Base-by-base conservation (phyloP, 2,888 invertebrate genomes). In the Leptothorax acervorum region DNA sequence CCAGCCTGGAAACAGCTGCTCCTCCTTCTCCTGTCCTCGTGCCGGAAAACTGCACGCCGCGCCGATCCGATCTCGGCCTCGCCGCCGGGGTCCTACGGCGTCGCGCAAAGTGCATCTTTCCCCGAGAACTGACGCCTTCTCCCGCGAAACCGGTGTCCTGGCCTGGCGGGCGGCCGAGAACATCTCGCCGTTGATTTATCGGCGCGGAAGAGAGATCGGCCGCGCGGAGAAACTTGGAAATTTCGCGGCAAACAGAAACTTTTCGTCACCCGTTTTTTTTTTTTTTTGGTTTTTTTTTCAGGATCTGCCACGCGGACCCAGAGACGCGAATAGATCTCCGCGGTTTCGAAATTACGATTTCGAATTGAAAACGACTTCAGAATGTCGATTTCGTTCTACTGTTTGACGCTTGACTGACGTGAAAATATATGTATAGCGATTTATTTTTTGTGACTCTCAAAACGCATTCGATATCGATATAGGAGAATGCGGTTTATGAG, bases 1-100 rank as follows among this genome's bases (percentile, higher is more conserved):
- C 90, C 90, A 90, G 90, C 86, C 90, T 90, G 90, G 91, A 91
- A 90, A 88, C 91, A 90, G 91, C 91, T 90, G 90, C 90, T 87
- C 85, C 55, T 42, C 42, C 28, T 28, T 3, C 48, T 48, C 48
- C 5, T 4, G 3, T 15, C 15, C n/a, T 6, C 9, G 35, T 12
- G 23, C 23, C 51, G n/a, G 76, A 76, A 76, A 76, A 76, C 18
- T 76, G 66, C 51, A 28, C 76, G 51, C 23, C 23, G 6, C 76
- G 51, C 23, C 23, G 6, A 6, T 4, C 23, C 51, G 53, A 76
- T 76, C 66, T 57, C 83, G 23, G 78, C 57, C 78, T 81, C 66
- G 18, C 48, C 63, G 83, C 48, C 63, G 76, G 28, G 74, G 57
- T 78, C 81, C 79, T 75, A 84, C 76, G 66, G 70, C 84, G 85